These are phyloP conservation scores for Periophthalmus modestus DNA, from an alignment of 2,113 vertebrate species.

Conservation along the genomic window DNA sequence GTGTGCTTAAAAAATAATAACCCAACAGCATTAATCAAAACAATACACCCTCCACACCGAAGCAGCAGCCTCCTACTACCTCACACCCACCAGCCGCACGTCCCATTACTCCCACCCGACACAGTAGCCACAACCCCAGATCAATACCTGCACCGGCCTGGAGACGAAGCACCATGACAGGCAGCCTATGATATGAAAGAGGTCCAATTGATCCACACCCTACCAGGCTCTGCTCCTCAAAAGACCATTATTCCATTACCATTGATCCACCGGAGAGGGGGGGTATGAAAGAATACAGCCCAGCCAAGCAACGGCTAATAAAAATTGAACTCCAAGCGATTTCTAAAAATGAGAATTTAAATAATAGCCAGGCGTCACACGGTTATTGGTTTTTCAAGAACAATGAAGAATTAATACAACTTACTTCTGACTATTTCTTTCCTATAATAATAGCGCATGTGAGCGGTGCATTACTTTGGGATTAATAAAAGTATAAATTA, in stretches of 20 bases:
- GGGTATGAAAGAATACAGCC: constrained; percentile 50
- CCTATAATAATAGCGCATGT: constrained; percentile 31
- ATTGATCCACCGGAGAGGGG: constrained; percentile 80
- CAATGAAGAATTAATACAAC: constrained; percentile 72
- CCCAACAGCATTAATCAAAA: not conserved
- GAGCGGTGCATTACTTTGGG: constrained; percentile 69
- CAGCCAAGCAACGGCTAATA: constrained; percentile 86
- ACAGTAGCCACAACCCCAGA: constrained; percentile 80
- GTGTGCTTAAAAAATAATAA: constrained; percentile 11
- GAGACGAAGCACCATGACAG: constrained; percentile 79
- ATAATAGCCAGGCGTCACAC: constrained; percentile 73
- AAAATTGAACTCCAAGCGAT: constrained; percentile 86
- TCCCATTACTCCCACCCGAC: constrained; percentile 70
- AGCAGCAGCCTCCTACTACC: constrained; percentile 55
- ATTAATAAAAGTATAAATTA: constrained; percentile 68
- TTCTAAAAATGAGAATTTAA: constrained; percentile 86
- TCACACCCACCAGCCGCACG: constrained; percentile 54
- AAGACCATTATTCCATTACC: constrained; percentile 91
- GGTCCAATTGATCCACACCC: constrained; percentile 91
- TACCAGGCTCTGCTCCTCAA: constrained; percentile 88
- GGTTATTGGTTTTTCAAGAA: constrained; percentile 66
- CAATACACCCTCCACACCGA: constrained; percentile 45
- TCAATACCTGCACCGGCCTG: constrained; percentile 82
- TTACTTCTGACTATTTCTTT: constrained; percentile 46
- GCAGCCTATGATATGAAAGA: constrained; percentile 79